Evolutionary conservation across 1,140 invertebrate species (phyloP), one percentile per base, ranked within the genome.

Genomic region (Heliconius melpomene): DNA sequence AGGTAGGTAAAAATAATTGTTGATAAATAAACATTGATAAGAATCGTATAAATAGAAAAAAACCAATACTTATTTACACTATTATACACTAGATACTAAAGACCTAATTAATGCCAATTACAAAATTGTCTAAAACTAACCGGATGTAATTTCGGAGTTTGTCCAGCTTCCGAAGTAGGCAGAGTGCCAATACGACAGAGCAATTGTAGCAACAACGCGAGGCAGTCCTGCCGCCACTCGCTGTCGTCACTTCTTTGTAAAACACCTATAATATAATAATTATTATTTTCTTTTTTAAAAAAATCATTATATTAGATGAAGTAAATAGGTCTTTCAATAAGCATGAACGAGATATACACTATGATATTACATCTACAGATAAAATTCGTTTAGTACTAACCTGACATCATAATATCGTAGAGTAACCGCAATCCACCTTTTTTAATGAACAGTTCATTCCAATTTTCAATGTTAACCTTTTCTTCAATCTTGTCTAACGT

Each of bases 221-320:
- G 94, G 90, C 98, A 99, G 88, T 99, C 98, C 92, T 99, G 98
- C 77, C 98, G 97, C 98, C 98, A 99, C 94, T 99, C 97, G 84
- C 96, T 97, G 66, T 97, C 96, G 78, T 97, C 96, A 72, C 96
- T 95, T 77, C 96, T 94, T 93, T 97, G 96, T 81, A 97, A 84
- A 11, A 96, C 95, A 72, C 97, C 96, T 96, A 82, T 29, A 29
- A 11, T 5, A 66, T 60, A 60, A 60, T 5, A 26, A 60, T 7
- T 9, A 60, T 60, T 23, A 60, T 60, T n/a, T 3, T n/a, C n/a
- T n/a, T 60, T n/a, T 11, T 13, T 29, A 26, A 66, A 66, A 11
- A 11, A 1, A 66, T 66, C 2, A 3, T 11, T 29, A 29, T 26
- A 29, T 26, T 29, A 16, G 40, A 20, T 52, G 32, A 36, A 36